These are phyloP conservation scores for Xenotilapia leptura DNA, from an alignment of 2,113 vertebrate genomes.

Conservation along the genomic window DNA sequence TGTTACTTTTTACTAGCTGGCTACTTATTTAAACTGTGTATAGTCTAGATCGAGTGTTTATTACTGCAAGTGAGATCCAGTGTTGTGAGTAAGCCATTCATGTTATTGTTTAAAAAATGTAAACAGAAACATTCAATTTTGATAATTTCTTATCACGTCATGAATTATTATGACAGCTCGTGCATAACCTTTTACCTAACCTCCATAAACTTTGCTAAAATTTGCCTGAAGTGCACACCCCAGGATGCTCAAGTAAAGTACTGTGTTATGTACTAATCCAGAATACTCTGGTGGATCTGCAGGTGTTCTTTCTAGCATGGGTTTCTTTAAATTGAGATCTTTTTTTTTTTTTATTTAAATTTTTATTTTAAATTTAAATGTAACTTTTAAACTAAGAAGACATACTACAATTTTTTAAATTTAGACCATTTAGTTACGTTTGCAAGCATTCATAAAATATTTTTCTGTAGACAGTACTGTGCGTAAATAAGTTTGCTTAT, in stretches of 20 bases:
- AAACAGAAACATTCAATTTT: neutral
- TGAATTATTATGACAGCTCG: neutral
- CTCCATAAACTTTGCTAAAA: neutral
- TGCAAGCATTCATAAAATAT: neutral
- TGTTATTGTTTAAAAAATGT: neutral
- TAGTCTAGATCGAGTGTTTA: neutral
- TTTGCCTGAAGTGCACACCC: neutral
- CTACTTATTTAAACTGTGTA: neutral
- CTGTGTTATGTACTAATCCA: fast-evolving
- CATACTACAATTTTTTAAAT: fast-evolving
- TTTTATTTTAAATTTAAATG: fast-evolving
- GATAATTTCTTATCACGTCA: neutral
- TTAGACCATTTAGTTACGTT: fast-evolving
- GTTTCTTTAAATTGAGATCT: neutral
- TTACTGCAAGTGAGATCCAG: neutral
- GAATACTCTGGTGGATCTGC: neutral
- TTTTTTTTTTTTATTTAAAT: neutral
- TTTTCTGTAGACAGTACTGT: fast-evolving
- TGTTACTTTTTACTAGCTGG: neutral
- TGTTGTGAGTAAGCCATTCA: neutral
- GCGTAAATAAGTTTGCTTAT: neutral
- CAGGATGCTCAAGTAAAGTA: neutral
- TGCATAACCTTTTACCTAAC: fast-evolving
- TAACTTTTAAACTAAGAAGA: neutral
- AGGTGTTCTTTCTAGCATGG: fast-evolving